Evolutionary conservation across 92 coral and sea anemone genomes (phyloP), one percentile per base, ranked within the genome.

Genomic region (Phenganax marumi): DNA sequence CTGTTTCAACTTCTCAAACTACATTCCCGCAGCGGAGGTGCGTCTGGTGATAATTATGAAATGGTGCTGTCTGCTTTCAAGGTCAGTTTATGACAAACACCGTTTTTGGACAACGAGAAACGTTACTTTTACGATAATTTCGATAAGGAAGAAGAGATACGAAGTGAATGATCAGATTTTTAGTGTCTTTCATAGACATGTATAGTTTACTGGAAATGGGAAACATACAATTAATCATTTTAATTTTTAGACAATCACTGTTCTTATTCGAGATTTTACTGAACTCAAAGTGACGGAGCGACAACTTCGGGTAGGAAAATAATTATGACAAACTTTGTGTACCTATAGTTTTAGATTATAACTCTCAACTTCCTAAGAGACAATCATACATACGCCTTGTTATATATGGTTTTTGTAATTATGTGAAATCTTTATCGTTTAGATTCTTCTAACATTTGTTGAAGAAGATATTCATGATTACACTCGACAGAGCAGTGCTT

Each of bases 401-500:
- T 21, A 23, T 22, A 8, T 1, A 10, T 64, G 60, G 4, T 78
- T 57, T 39, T 70, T 81, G 10, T 16, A 64, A 39, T 68, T 47
- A 10, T 47, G 25, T 24, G 43, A 18, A 11, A 8, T 73, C 51
- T 48, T 2, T 25, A 50, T 47, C 8, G 1, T 68, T 75, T 74
- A 91, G 89, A 91, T 92, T 76, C 88, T 95, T 49, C 81, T 95
- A 11, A 89, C 94, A 16, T 92, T 95, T 79, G 98, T 95, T 14
- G 98, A 95, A 84, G 98, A 95, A 62, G 98, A 95, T 70, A 92
- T 95, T 39, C 95, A 95, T 51, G 98, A 95, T 74, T 82, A 92
- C 85, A 82, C 93, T 33, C 86, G 88, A 54, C 98, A 95, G 62
- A 93, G 96, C 61, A 91, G 97, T 2, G 98, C 98, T 3, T 95